Base-by-base conservation (phyloP, 2,113 vertebrate species). In the Mastomys natalensis region DNA sequence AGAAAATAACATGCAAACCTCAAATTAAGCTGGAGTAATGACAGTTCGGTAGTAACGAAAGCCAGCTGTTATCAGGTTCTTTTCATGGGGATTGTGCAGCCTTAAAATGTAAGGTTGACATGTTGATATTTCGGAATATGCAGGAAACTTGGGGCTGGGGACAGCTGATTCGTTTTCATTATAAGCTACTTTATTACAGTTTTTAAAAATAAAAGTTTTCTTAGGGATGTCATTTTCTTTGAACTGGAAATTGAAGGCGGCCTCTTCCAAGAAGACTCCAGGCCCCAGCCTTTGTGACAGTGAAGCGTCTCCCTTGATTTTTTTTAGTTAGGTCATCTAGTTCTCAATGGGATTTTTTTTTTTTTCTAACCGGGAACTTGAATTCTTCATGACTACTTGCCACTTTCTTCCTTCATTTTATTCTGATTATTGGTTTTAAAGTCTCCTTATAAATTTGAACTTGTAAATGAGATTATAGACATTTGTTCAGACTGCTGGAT, bases 1-100 rank as follows among this genome's bases (percentile, higher is more conserved):
- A 84, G 87, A 95, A 96, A 94, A 94, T 96, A 92, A 77, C 94
- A 85, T 72, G 51, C 95, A 87, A 96, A 94, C 72, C 74, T 48
- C 82, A 87, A 90, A 96, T 95, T 93, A 96, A 90, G 43, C 72
- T 40, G 62, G 77, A 90, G 55, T 91, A 95, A 91, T 93, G 88
- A 74, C 90, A 92, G 74, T 92, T 92, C 53, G 22, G 86, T 89
- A 84, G 60, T 95, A 94, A 89, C 43, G 11, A 91, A 95, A 93
- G 86, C 70, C 92, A 95, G 88, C 93, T 95, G 86, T 58, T 58
- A 5, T 13, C 48, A 0, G 13, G 89, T 88, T 91, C 74, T 89
- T 96, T 89, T 81, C 53, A 48, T 87, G 53, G 53, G 3, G 1
- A 48, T 43, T 87, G 26, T 22, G 1, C 3, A 21, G 21, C 51